Evolutionary conservation across 2,888 invertebrate species (phyloP), one percentile per base, ranked within the genome.

Genomic region (Eupithecia pulchellata): DNA sequence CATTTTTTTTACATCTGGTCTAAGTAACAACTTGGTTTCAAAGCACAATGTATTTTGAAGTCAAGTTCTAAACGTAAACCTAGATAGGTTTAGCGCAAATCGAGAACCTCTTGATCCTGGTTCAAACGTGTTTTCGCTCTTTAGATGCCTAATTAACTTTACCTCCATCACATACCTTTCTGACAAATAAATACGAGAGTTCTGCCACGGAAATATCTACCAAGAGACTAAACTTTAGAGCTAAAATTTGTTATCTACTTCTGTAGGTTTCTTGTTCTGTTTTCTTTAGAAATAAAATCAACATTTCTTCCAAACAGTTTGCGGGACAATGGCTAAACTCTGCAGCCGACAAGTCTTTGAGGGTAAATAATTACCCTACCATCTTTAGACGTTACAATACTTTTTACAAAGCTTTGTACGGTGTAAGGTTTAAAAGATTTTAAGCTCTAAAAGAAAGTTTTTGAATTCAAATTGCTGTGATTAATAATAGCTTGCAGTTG

Each of bases 341-440:
- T 67, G 67, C 47, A 62, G 17, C 2, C 61, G 67, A 67, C 67
- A 67, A 14, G 30, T 61, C 67, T 61, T 67, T 61, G 61, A 61
- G 52, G 34, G 34, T 67, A 67, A 67, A 47, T 67, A 67, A 67
- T 67, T 67, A 67, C 61, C 32, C 32, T 34, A 61, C 61, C 42
- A 14, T 47, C 25, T 34, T 25, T 25, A 66, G 20, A 47, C 66
- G 32, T 30, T 32, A 66, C 58, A n/a, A 52, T 61, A n/a, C 52
- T 61, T 67, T 67, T 62, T 67, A 34, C 27, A 61, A 36, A n/a
- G 11, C 20, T 27, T 42, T 58, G 36, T 66, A 55, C 30, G 6
- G 39, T 47, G 42, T 29, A 27, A 25, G 36, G 11, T 60, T 60
- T 60, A 32, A 32, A 60, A 55, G 47, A 64, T 64, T 64, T 25